phyloP scores from a whole-genome alignment of 2,888 invertebrate genomes.

The Thymelicus acteon region DNA sequence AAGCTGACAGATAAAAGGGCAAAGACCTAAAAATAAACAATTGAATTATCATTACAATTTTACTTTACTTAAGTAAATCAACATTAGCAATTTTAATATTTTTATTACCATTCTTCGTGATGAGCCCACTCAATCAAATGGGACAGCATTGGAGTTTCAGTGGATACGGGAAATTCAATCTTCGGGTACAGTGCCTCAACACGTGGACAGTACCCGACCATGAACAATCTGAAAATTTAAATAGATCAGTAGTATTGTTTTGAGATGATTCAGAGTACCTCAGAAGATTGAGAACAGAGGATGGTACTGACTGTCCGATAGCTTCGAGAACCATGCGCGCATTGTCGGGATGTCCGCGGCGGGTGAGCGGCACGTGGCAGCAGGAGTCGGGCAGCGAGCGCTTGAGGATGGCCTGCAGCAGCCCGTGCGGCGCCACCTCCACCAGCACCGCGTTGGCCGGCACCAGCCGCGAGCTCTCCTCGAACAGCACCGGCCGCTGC shows the following conservation, averaged over 20 bases:
- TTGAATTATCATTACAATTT: background rate
- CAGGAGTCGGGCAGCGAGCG: constrained; percentile 87
- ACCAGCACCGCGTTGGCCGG: constrained; percentile 92
- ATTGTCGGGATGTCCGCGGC: constrained; percentile 87
- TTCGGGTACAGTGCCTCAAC: constrained; percentile 89
- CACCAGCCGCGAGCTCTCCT: constrained; percentile 90
- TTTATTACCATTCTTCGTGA: constrained; percentile 84
- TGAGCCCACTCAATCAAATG: constrained; percentile 95
- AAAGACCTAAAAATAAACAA: constrained; percentile 50
- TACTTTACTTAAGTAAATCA: no score
- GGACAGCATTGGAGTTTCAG: constrained; percentile 92
- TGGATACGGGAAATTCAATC: constrained; percentile 91
- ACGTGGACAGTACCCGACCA: constrained; percentile 89
- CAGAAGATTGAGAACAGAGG: no score
- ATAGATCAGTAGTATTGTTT: background rate
- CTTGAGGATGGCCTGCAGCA: constrained; percentile 94
- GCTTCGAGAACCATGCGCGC: constrained; percentile 83
- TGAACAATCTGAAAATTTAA: constrained; percentile 86
- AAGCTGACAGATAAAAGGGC: constrained; percentile 50
- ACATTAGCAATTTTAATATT: no score
- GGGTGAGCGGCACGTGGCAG: constrained; percentile 89
- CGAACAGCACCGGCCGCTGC: constrained; percentile 89
- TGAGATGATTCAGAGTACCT: no score
- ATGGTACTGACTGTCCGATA: constrained; percentile 85
- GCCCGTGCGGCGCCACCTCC: constrained; percentile 95